Conservation (phyloP, 2,888 invertebrate species). For the Eurytoma californica region DNA sequence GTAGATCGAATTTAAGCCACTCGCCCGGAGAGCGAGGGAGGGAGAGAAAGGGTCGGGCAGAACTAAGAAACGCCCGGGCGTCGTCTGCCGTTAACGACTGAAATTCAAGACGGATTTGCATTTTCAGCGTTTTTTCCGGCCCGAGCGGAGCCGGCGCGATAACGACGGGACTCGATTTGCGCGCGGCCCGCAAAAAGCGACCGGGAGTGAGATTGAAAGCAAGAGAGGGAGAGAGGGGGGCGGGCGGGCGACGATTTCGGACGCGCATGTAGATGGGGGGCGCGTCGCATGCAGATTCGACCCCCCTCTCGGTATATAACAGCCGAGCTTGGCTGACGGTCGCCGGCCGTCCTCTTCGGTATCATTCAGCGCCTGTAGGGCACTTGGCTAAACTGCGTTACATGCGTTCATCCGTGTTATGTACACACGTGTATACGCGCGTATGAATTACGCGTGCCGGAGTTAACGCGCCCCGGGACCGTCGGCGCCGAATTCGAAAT, state of each 20-base stretch:
- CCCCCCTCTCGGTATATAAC: no score
- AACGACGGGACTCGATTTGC: slow-evolving; percentile 56
- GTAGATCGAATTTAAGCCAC: slow-evolving; percentile 30
- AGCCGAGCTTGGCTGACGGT: no score
- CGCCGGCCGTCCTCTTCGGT: no score
- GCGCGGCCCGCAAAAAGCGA: neutral
- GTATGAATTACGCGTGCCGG: neutral
- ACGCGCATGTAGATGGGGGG: neutral
- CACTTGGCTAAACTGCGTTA: neutral
- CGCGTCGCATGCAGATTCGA: neutral
- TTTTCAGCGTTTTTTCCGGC: slow-evolving; percentile 62
- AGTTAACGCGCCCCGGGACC: no score
- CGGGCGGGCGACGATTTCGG: neutral
- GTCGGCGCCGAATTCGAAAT: no score
- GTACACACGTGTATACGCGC: slow-evolving; percentile 20
- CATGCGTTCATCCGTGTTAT: neutral
- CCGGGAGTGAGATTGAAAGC: neutral
- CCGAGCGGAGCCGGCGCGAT: slow-evolving; percentile 56
- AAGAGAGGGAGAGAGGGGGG: neutral
- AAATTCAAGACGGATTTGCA: slow-evolving; percentile 71
- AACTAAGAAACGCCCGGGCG: slow-evolving; percentile 27
- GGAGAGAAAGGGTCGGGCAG: neutral
- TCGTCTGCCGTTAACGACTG: slow-evolving; percentile 70
- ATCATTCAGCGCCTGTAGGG: slow-evolving; percentile 3
- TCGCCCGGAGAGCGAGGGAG: neutral